These are phyloP conservation scores for Dunckerocampus dactyliophorus DNA, from an alignment of 2,113 vertebrate genomes.

Conservation along the genomic window DNA sequence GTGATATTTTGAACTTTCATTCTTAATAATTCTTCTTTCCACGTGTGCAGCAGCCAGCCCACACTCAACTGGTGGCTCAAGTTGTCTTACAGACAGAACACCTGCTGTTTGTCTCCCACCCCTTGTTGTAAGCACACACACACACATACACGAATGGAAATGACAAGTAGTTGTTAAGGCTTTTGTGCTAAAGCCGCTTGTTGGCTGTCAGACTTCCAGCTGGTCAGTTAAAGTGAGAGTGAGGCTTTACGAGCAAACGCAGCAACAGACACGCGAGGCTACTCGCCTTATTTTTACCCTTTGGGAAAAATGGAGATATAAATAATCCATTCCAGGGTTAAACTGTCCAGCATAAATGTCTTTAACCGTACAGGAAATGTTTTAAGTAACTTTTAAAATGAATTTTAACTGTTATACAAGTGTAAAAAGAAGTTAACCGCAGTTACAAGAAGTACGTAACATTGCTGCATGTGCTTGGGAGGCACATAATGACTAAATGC, in stretches of 20 bases:
- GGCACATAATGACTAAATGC: too few relatives aligned
- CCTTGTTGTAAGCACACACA: slow-evolving; percentile 25
- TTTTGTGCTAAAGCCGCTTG: slow-evolving; percentile 39
- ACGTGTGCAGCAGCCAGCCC: slow-evolving; percentile 8
- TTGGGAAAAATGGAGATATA: too few relatives aligned
- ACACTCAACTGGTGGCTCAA: slow-evolving; percentile 17
- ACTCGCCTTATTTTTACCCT: too few relatives aligned
- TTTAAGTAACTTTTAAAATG: too few relatives aligned
- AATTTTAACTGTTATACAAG: too few relatives aligned
- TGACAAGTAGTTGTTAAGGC: slow-evolving; percentile 44
- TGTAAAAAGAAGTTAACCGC: too few relatives aligned
- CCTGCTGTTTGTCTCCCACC: slow-evolving; percentile 67
- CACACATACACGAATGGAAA: slow-evolving; percentile 40
- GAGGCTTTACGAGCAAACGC: slow-evolving; percentile 25
- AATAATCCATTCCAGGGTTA: too few relatives aligned
- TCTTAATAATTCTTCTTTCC: slow-evolving; percentile 23
- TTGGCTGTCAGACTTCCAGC: slow-evolving; percentile 54
- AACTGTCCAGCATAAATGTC: too few relatives aligned
- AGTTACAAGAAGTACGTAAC: too few relatives aligned
- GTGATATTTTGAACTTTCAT: slow-evolving; percentile 30
- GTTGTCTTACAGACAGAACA: slow-evolving; percentile 50
- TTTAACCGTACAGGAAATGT: too few relatives aligned
- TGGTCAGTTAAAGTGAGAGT: slow-evolving; percentile 57
- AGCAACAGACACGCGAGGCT: too few relatives aligned
- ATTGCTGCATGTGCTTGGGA: too few relatives aligned